Base-by-base conservation (phyloP, 2,797 vertebrate species). In the Sebastes glaucus region DNA sequence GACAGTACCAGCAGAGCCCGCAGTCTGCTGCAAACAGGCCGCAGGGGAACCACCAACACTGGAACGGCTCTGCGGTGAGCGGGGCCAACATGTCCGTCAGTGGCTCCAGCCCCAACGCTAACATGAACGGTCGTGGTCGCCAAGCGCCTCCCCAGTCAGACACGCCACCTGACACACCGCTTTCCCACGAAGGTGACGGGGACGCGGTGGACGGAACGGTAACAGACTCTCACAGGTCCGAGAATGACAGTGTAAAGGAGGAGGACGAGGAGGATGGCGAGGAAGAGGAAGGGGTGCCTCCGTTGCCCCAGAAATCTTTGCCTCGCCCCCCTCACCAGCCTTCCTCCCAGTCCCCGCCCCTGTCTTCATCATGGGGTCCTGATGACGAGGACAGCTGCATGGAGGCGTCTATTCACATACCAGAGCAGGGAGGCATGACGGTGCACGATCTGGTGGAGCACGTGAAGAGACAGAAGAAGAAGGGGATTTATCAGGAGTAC, bases 401-500 rank as follows among this genome's bases (percentile, higher is more conserved):
- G 62, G 94, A 96, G 74, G 77, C 84, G 67, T 97, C 96, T 0
- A 77, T 97, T 79, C 97, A 97, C 81, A 86, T 96, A 79, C 95
- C 96, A 1, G 96, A 96, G 75, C 91, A 87, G 14, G 96, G 95
- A 27, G 97, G 96, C 18, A 95, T 97, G 96, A 94, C 82, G 0
- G 85, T 96, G 78, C 93, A 90, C 20, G 95, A 96, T 28, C 88
- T 97, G 81, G 96, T 97, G 69, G 95, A 96, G 38, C 92, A 97
- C 3, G 93, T 97, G 53, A 97, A 96, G 88, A 94, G 87, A 74
- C 95, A 87, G 85, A 96, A 96, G 90, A 97, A 96, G 89, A 96
- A 94, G 80, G 96, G 96, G 28, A 96, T 97, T 87, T 97, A 97
- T 89, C 96, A 96, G 91, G 97, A 97, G 86, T 97, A 97, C 20